Evolutionary conservation across 2,888 invertebrate species (phyloP).

Genomic region (Odontocolon sp.): DNA sequence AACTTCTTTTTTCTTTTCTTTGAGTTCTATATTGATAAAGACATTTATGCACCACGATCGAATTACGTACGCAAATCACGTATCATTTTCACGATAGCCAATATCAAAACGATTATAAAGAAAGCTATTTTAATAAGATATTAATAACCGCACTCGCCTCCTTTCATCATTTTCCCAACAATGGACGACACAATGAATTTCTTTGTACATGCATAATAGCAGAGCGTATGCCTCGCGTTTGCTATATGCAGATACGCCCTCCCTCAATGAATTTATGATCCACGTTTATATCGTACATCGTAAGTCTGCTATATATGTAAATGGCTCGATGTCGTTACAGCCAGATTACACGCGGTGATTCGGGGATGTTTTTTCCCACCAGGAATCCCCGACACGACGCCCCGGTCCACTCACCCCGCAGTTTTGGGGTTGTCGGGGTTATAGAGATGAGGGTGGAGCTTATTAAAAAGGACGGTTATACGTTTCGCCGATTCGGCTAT

Average conservation of each 20-base stretch:
- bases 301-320: slow-evolving; percentile 72
- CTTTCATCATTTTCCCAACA: slow-evolving; percentile 40
- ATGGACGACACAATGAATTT: slow-evolving; percentile 52
- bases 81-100: slow-evolving; percentile 18
- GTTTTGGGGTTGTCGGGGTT: slow-evolving; percentile 37
- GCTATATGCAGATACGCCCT: slow-evolving; percentile 61
- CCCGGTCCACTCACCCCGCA: background rate
- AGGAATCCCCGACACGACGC: slow-evolving; percentile 48
- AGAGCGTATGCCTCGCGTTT: slow-evolving; percentile 47
- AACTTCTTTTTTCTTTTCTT: background rate
- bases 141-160: slow-evolving; percentile 53
- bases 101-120: slow-evolving; percentile 39
- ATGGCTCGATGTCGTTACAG: slow-evolving; percentile 77
- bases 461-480: slow-evolving; percentile 74
- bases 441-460: slow-evolving; percentile 58
- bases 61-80: slow-evolving; percentile 4
- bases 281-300: slow-evolving; percentile 11
- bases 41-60: background rate
- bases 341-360: slow-evolving; percentile 78
- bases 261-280: slow-evolving; percentile 76
- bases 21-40: background rate
- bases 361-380: slow-evolving; percentile 76
- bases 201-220: slow-evolving; percentile 48
- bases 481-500: slow-evolving; percentile 56
- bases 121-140: slow-evolving; percentile 47